Evolutionary conservation across 2,888 invertebrate species (phyloP).

Genomic region (Elgonia sp.): DNA sequence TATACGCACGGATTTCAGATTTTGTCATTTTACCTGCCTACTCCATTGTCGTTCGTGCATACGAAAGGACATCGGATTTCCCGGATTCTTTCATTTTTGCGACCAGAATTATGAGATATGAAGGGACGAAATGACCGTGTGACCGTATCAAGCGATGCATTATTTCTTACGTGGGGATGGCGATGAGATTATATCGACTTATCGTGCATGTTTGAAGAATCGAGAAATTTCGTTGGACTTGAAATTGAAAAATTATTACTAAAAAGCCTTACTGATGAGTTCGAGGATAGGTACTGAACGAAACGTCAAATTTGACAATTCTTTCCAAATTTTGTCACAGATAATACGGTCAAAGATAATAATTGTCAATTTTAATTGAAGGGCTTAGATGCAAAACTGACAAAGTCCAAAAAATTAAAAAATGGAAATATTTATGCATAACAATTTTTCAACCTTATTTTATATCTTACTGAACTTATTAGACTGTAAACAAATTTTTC

Average conservation of each 20-base stretch:
- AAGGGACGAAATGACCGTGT: conserved; percentile 82
- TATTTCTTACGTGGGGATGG: conserved; percentile 57
- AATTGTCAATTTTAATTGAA: too few relatives aligned
- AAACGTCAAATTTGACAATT: too few relatives aligned
- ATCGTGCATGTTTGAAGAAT: conserved; percentile 36
- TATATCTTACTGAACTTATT: too few relatives aligned
- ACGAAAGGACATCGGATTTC: conserved; percentile 70
- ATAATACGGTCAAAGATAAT: too few relatives aligned
- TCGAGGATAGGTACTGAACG: too few relatives aligned
- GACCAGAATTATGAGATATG: conserved; percentile 57
- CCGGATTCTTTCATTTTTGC: conserved; percentile 77
- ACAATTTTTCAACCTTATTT: too few relatives aligned
- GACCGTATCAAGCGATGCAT: conserved; percentile 78
- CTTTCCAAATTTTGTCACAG: too few relatives aligned
- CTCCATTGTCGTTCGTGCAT: conserved; percentile 65
- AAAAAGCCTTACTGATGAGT: too few relatives aligned
- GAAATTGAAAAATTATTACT: neutral
- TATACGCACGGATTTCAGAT: conserved; percentile 53
- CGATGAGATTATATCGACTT: conserved; percentile 55
- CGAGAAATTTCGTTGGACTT: conserved; percentile 20
- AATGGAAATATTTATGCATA: too few relatives aligned
- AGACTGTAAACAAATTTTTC: too few relatives aligned
- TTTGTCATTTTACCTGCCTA: conserved; percentile 69
- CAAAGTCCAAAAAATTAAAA: too few relatives aligned
- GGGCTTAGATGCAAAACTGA: too few relatives aligned